Evolutionary conservation across 2,888 invertebrate genomes (phyloP).

Genomic region (Cyrtodaria siliqua): DNA sequence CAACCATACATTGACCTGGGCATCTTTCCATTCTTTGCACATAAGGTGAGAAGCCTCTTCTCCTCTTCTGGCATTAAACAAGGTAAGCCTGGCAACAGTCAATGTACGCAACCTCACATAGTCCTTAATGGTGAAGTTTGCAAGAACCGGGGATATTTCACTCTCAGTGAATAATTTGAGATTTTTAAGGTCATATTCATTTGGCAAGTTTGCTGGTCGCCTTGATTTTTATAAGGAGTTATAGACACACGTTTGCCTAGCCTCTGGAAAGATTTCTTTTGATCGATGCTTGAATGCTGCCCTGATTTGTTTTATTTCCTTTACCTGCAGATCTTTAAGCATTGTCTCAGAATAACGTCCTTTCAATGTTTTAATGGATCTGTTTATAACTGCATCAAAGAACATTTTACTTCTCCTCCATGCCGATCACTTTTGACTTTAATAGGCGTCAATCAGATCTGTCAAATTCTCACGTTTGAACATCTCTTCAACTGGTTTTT

Average conservation of each 20-base stretch:
- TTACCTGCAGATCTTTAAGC: constrained; percentile 13
- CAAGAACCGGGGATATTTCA: constrained; percentile 18
- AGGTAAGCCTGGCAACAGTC: too few relatives aligned
- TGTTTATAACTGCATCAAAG: constrained; percentile 19
- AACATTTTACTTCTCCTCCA: too few relatives aligned
- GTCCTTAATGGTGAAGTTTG: constrained; percentile 19
- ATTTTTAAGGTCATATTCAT: constrained; percentile 24
- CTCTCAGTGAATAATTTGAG: constrained; percentile 28
- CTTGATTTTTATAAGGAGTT: constrained; percentile 37
- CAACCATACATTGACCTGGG: too few relatives aligned
- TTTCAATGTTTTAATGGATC: constrained; percentile 12
- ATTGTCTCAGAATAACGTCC: constrained; percentile 22
- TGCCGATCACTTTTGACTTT: too few relatives aligned
- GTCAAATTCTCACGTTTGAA: constrained; percentile 1
- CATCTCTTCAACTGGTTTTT: constrained; percentile 16
- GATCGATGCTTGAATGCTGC: constrained; percentile 20
- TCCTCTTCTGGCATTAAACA: too few relatives aligned
- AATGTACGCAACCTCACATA: constrained; percentile 45
- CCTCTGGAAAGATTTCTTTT: constrained; percentile 15
- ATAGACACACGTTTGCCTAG: constrained; percentile 12
- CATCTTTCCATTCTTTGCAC: too few relatives aligned
- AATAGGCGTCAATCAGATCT: too few relatives aligned
- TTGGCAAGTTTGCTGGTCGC: constrained; percentile 33
- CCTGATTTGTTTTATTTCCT: constrained; percentile 13
- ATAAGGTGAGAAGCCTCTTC: too few relatives aligned